These are phyloP conservation scores for Lytechinus pictus DNA, from an alignment of 35 echinoderm and acorn worm genomes.

Conservation along the genomic window DNA sequence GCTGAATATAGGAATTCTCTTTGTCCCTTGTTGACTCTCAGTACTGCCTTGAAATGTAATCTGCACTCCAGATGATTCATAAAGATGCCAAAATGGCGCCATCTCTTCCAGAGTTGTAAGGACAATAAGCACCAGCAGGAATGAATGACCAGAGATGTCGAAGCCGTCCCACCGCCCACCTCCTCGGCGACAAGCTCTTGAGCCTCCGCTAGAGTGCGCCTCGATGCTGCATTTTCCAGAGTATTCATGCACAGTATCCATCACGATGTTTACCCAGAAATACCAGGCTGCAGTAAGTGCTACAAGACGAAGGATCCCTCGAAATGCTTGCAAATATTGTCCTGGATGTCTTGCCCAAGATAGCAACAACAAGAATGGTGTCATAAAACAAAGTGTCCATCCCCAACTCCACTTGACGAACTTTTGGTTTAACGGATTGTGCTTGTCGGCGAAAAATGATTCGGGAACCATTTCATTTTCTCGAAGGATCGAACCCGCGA, in stretches of 20 bases:
- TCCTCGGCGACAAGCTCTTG: constrained; percentile 25
- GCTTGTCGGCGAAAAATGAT: constrained; percentile 70
- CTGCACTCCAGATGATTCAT: background rate
- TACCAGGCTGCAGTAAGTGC: constrained; percentile 68
- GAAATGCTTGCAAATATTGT: constrained; percentile 40
- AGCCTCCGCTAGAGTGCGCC: constrained; percentile 8
- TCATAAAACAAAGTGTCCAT: constrained; percentile 72
- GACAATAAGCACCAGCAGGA: constrained; percentile 71
- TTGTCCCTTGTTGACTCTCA: background rate
- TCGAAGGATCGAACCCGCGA: background rate
- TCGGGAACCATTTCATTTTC: constrained; percentile 41
- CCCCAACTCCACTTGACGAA: constrained; percentile 88
- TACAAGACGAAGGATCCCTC: constrained; percentile 36
- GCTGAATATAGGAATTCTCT: background rate
- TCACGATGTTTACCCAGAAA: constrained; percentile 71
- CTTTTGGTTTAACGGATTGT: constrained; percentile 72
- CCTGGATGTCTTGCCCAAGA: constrained; percentile 51
- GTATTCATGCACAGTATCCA: constrained; percentile 61
- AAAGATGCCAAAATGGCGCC: constrained; percentile 35
- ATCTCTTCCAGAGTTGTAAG: constrained; percentile 77
- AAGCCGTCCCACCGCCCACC: constrained; percentile 63
- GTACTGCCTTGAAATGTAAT: background rate
- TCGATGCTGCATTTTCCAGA: constrained; percentile 66
- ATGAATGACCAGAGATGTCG: constrained; percentile 83
- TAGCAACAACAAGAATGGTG: constrained; percentile 54